Evolutionary conservation across 2,888 invertebrate species (phyloP), one percentile per base, ranked within the genome.

Genomic region (Camptogramma bilineatum): DNA sequence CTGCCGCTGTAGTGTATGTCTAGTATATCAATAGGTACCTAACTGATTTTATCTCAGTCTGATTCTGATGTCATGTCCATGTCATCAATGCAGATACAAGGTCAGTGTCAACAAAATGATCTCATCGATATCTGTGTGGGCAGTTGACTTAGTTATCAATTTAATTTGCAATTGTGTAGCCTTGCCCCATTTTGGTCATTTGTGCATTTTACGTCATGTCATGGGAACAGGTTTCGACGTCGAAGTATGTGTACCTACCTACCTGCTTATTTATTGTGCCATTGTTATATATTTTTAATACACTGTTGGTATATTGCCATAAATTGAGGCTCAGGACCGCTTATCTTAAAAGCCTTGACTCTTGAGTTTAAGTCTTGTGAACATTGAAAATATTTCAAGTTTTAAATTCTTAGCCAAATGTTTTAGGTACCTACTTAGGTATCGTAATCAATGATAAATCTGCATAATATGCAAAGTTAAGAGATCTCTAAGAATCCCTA

Each of bases 51-150:
- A 82, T 81, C 80, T 76, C 75, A 74, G 62, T 77, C 81, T 91
- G 91, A 90, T 89, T 77, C 81, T 91, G 91, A 90, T 89, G 91
- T 91, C 90, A 91, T 85, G 72, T 79, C 73, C 76, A 75, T 80
- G 80, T 77, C 78, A 79, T 74, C 81, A 81, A 74, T 83, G 82
- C 83, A 87, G 74, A 81, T 80, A 80, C 90, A 90, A 91, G 90
- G 91, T 85, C 87, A 87, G 69, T 86, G 87, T 88, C 88, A 88
- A 89, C 82, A 86, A 48, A 82, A 84, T 91, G 90, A 92, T 79
- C 85, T 92, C 91, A 91, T 84, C 90, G 81, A 86, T 86, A 83
- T 48, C 76, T 80, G 69, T 75, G 78, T 78, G 70, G 73, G 80
- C 79, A 75, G 78, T 79, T 78, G 18, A 50, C 39, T 53, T 67